phyloP scores from a whole-genome alignment of 2,113 vertebrate genomes.

The Cyprinodon variegatus region DNA sequence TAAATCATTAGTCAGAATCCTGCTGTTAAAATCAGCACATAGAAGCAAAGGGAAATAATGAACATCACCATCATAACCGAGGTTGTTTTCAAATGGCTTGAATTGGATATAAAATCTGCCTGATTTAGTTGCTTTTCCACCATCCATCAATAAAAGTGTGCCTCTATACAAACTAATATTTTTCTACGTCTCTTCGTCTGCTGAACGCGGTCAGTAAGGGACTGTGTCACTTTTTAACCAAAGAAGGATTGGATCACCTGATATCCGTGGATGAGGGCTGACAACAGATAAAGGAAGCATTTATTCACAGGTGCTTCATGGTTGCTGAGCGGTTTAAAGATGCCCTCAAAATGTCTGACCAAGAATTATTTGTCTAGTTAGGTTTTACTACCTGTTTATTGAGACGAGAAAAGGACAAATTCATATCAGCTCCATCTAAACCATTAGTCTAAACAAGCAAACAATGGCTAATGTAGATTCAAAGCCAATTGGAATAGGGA shows the following conservation, averaged over 20 bases:
- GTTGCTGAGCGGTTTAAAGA: constrained; percentile 14
- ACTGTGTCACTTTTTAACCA: constrained; percentile 20
- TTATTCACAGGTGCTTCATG: constrained; percentile 7
- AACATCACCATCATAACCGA: background rate
- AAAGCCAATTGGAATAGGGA: too few species aligned
- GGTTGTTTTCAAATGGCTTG: background rate
- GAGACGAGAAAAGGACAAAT: too few species aligned
- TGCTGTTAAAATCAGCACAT: background rate
- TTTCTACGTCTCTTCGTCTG: background rate
- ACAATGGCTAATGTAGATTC: too few species aligned
- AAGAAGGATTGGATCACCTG: constrained; percentile 36
- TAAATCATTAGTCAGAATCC: background rate
- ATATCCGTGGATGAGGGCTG: constrained; percentile 19
- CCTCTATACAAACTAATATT: background rate
- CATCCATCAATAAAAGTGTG: background rate
- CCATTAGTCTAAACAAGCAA: too few species aligned
- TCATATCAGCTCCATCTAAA: too few species aligned
- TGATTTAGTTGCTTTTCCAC: background rate
- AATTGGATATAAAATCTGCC: background rate
- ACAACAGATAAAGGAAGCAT: background rate
- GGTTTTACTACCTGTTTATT: background rate
- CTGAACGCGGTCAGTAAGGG: constrained; percentile 2
- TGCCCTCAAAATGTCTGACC: too few species aligned
- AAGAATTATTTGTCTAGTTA: too few species aligned
- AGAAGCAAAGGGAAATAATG: background rate